These are phyloP conservation scores for Thryonomys swinderianus DNA, from an alignment of 2,113 vertebrate species.

Conservation along the genomic window DNA sequence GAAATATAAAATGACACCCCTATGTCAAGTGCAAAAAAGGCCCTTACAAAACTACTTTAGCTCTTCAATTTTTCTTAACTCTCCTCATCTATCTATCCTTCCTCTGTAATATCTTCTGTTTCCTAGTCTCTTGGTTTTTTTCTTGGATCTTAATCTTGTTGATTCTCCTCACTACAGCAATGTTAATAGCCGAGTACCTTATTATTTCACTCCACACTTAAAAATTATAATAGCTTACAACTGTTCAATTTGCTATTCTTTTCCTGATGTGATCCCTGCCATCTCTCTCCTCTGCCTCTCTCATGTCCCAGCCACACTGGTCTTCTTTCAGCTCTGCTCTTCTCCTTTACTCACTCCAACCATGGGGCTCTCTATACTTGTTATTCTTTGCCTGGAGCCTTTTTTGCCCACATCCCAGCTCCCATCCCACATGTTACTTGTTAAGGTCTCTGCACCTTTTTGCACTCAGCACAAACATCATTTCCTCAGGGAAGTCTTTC, in stretches of 20 bases:
- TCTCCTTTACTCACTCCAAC: not conserved
- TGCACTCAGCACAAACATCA: not conserved
- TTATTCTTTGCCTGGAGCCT: not conserved
- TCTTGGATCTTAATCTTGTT: not conserved
- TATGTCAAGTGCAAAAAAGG: not conserved
- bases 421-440: not conserved
- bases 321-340: not conserved
- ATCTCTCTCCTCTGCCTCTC: not conserved
- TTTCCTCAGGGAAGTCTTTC: not conserved
- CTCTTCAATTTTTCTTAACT: not conserved
- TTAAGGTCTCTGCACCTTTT: not conserved
- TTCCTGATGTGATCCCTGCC: not conserved
- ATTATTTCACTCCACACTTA: not conserved
- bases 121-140: not conserved
- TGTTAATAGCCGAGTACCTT: not conserved
- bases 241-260: not conserved
- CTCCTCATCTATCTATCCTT: not conserved
- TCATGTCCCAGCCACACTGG: not conserved
- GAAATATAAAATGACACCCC: slow-evolving; percentile 1
- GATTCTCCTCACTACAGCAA: not conserved
- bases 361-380: not conserved
- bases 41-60: not conserved
- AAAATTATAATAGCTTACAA: not conserved
- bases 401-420: not conserved
- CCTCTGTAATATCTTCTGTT: not conserved